A percentile compares a stretch with the other conserved stretches of the same genome.
Conservation (phyloP, 2,113 vertebrate genomes). For the Potamarius usumacintae region DNA sequence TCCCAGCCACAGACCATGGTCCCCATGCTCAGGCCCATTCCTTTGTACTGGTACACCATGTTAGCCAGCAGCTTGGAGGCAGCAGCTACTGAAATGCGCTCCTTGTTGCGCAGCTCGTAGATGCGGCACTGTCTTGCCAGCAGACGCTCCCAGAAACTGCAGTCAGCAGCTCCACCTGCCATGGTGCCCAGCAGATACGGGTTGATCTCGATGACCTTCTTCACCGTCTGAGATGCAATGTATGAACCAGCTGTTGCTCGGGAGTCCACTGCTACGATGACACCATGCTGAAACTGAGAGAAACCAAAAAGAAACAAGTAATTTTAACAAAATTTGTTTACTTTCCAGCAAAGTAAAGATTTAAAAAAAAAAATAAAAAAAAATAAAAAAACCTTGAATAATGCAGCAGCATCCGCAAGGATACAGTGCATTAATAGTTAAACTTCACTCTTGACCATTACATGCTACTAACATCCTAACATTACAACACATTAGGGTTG, state of each 20-base stretch:
- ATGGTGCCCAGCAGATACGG: constrained; percentile 89
- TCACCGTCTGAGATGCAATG: constrained; percentile 88
- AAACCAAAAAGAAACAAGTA: background rate
- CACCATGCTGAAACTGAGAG: constrained; percentile 82
- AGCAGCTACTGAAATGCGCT: constrained; percentile 88
- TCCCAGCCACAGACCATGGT: constrained; percentile 97
- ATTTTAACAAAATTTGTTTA: too few species aligned
- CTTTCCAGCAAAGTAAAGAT: too few species aligned
- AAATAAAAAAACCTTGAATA: background rate
- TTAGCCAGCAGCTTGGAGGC: constrained; percentile 93
- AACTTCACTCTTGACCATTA: background rate
- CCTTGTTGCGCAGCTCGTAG: constrained; percentile 91
- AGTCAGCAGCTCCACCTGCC: constrained; percentile 89
- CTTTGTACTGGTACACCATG: constrained; percentile 96
- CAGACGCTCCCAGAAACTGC: constrained; percentile 90
- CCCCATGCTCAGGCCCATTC: constrained; percentile 92
- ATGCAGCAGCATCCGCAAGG: background rate
- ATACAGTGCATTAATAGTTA: background rate
- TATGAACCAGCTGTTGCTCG: constrained; percentile 87
- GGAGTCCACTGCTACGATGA: constrained; percentile 89
- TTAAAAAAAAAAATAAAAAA: background rate
- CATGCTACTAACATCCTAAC: background rate
- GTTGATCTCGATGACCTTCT: constrained; percentile 94
- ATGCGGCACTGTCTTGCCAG: constrained; percentile 89
- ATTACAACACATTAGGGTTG: too few species aligned